Base-by-base conservation (phyloP, 2,888 invertebrate genomes). In the Leptinotarsa rubiginosa region DNA sequence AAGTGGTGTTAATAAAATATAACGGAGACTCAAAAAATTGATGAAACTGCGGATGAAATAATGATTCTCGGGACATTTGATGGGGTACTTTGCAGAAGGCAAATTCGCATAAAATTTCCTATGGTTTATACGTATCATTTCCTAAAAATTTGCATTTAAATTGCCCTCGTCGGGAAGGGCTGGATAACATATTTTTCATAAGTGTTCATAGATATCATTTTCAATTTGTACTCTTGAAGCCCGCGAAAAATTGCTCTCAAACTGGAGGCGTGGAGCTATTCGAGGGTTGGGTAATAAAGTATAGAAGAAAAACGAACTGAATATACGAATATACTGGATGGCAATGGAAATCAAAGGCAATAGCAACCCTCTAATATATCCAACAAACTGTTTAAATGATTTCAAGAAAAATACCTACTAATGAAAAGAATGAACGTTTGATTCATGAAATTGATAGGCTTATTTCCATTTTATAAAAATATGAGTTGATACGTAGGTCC, bases 71-170 rank as follows among this genome's bases (percentile, higher is more conserved):
- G 47, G 62, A 70, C 67, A 66, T 66, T 74, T 74, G 74, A 74
- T 74, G 67, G 67, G 70, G 67, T 49, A 70, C 64, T 74, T 65
- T 49, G 70, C 47, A 25, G 62, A 70, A 62, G 59, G 66, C 70
- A 70, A 73, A 49, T 70, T 69, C 56, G 65, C 54, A 74, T 74
- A 70, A 74, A 74, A 70, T 70, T 66, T 70, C 20, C 47, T 47
- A 70, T 54, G 65, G 72, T 62, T 62, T 70, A 70, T 72, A 67
- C 75, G 72, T 75, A 75, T 75, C 70, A 72, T 73, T 75, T 73
- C 52, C 69, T n/a, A 47, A 65, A 73, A 75, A 75, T 75, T 75
- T 75, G 70, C 75, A 75, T 75, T 75, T 73, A 75, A 75, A 75
- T 75, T 72, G 67, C 74, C 67, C 67, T 66, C 70, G 62, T 67